A percentile compares a stretch with the other conserved stretches of the same genome.
These are phyloP conservation scores for Eutolmus rufibarbis DNA, from an alignment of 2,888 invertebrate genomes.

Conservation along the genomic window DNA sequence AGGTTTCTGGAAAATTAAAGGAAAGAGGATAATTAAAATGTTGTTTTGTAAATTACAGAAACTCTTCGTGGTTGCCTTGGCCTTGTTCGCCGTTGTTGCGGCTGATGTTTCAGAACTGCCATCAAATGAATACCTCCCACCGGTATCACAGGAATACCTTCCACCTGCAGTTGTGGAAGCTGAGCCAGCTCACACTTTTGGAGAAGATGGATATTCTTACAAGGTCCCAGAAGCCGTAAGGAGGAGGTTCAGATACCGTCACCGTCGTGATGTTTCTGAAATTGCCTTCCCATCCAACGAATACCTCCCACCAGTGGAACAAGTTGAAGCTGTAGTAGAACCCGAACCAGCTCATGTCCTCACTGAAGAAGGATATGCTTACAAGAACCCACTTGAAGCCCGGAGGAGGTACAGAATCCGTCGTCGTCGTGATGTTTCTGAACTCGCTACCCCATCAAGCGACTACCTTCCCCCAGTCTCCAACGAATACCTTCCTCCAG, in stretches of 20 bases:
- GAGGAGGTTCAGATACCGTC: constrained; percentile 1
- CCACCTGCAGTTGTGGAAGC: constrained; percentile 2
- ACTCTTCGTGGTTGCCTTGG: background rate
- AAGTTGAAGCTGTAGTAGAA: background rate
- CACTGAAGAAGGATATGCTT: background rate
- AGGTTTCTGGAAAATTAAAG: background rate
- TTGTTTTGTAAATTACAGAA: constrained; percentile 7
- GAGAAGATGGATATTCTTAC: constrained; percentile 9
- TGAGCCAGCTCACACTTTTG: constrained; percentile 11
- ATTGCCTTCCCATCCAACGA: constrained; percentile 10
- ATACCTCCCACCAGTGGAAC: constrained; percentile 3
- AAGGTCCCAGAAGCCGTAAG: background rate
- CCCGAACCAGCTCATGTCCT: background rate
- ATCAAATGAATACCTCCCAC: constrained; percentile 20
- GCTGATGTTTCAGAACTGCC: constrained; percentile 7
- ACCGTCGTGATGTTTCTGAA: constrained; percentile 16
- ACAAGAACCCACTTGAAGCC: background rate
- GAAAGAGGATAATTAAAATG: background rate
- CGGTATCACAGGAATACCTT: background rate
- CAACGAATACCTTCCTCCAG: constrained; percentile 8
- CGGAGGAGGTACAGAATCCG: constrained; percentile 15
- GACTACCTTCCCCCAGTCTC: constrained; percentile 15
- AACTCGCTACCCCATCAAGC: background rate
- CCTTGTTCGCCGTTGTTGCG: constrained; percentile 22
- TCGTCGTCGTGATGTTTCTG: constrained; percentile 17